Conservation (phyloP, 2,797 vertebrate genomes). For the Peromyscus nudipes region DNA sequence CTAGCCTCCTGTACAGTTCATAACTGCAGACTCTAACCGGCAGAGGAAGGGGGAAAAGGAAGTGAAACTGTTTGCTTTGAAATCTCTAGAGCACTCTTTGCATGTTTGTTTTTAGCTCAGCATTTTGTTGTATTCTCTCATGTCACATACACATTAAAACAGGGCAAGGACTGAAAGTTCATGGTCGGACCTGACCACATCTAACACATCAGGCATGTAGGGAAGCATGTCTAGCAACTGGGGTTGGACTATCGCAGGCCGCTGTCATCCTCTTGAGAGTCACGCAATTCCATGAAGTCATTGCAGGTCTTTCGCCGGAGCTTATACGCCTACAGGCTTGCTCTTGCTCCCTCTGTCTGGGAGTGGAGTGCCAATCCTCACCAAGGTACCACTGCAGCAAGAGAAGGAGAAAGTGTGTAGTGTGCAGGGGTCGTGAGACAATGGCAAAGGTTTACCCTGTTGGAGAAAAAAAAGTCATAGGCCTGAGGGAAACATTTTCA, state of each 20-base stretch:
- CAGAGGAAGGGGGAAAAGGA: slow-evolving; percentile 32
- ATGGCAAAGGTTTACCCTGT: background rate
- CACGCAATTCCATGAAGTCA: background rate
- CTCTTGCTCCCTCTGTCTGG: background rate
- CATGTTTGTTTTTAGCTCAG: slow-evolving; percentile 57
- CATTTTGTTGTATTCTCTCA: background rate
- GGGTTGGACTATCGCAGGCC: background rate
- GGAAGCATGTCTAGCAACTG: background rate
- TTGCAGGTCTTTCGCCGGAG: background rate
- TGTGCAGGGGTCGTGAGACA: background rate
- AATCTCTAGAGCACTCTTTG: slow-evolving; percentile 60
- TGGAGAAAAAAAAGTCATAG: background rate
- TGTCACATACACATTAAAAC: background rate
- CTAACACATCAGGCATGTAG: background rate
- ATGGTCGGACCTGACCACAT: background rate
- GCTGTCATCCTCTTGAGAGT: background rate
- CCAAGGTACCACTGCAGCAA: background rate
- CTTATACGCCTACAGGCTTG: background rate
- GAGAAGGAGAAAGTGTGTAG: background rate
- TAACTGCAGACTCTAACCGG: background rate
- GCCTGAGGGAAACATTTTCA: background rate
- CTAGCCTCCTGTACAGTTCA: background rate
- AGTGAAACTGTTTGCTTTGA: slow-evolving; percentile 51
- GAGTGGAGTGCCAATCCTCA: background rate
- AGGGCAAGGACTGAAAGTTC: slow-evolving; percentile 13